Evolutionary conservation across 2,113 vertebrate genomes (phyloP).

Genomic region (Scytalopus superciliaris): DNA sequence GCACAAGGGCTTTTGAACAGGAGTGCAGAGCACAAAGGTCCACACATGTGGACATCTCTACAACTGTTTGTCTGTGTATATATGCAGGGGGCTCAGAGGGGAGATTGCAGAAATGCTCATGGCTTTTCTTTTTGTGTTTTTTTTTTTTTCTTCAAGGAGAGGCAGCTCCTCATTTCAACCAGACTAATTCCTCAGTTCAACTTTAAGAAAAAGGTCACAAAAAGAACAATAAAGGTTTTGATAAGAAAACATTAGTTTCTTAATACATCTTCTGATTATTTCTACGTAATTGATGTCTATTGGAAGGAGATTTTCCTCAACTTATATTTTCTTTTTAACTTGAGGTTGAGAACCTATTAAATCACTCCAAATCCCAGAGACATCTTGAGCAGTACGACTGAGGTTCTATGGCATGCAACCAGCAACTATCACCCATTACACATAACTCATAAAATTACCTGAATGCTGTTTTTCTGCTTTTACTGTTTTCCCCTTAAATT

Average conservation of each 20-base stretch:
- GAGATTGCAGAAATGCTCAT: not conserved
- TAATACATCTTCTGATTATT: not conserved
- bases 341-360: slow-evolving; percentile 31
- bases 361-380: not conserved
- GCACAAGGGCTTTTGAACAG: not conserved
- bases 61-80: not conserved
- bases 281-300: not conserved
- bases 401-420: not conserved
- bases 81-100: not conserved
- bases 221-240: not conserved
- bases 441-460: not conserved
- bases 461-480: not conserved
- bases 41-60: rapidly evolving
- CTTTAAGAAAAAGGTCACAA: not conserved
- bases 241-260: not conserved
- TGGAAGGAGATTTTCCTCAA: not conserved
- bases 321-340: slow-evolving; percentile 12
- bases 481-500: not conserved
- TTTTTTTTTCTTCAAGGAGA: not conserved
- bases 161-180: not conserved
- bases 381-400: not conserved
- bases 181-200: not conserved
- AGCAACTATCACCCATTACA: not conserved
- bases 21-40: not conserved
- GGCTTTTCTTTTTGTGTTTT: not conserved